Conservation (phyloP, 2,113 vertebrate species). For the Oriolus oriolus region DNA sequence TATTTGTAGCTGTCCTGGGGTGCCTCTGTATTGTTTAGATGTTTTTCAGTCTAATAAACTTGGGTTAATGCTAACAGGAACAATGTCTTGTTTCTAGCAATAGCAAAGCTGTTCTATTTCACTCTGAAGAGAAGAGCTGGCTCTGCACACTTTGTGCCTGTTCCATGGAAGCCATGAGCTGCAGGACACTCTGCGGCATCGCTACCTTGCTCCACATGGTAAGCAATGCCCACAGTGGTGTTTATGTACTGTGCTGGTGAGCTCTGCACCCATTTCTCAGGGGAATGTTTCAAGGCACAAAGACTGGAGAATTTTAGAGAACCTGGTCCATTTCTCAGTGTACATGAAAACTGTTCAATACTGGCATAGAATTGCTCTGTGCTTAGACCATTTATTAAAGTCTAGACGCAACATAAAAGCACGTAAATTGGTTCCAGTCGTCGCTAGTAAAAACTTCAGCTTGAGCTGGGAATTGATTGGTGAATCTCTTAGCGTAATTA, state of each 20-base stretch:
- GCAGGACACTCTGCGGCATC: not conserved
- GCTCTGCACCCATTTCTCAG: not conserved
- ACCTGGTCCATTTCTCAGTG: constrained; percentile 47
- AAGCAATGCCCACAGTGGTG: not conserved
- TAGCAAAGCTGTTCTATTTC: not conserved
- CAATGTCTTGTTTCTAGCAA: not conserved
- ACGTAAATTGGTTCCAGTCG: constrained; percentile 86
- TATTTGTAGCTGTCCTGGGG: not conserved
- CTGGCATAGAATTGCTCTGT: constrained; percentile 75
- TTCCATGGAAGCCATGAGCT: not conserved
- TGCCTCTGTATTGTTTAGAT: not conserved
- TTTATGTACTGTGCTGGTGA: not conserved
- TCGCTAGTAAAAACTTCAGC: constrained; percentile 81
- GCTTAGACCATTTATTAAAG: constrained; percentile 94
- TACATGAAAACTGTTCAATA: constrained; percentile 70
- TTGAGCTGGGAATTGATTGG: constrained; percentile 76
- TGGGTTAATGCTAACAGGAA: not conserved
- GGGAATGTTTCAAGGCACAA: not conserved
- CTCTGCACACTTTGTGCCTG: not conserved
- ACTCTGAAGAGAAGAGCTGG: not conserved
- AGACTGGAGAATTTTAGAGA: constrained; percentile 1
- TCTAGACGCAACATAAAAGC: constrained; percentile 98
- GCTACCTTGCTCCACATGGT: not conserved
- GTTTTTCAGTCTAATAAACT: not conserved
- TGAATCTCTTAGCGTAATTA: constrained; percentile 77